A percentile compares a stretch with the other conserved stretches of the same genome.
Evolutionary conservation across 2,888 invertebrate species (phyloP).

Genomic region (Empis stercorea): DNA sequence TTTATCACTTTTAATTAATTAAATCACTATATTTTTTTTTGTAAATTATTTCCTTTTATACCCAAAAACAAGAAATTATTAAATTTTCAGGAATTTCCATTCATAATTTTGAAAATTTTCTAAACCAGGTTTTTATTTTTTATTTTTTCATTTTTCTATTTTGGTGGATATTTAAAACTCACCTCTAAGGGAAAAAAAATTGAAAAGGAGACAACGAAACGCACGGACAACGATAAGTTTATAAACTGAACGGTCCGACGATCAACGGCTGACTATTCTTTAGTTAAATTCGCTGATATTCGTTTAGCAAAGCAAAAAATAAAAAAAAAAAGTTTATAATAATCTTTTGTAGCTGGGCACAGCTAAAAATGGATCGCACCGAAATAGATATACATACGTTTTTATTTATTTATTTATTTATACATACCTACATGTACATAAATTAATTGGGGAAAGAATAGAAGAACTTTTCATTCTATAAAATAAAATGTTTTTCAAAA

Average conservation of each 20-base stretch:
- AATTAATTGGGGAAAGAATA: too few relatives aligned
- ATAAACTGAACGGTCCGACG: slow-evolving; percentile 38
- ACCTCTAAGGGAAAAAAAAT: slow-evolving; percentile 36
- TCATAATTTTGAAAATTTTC: neutral
- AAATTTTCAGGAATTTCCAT: too few relatives aligned
- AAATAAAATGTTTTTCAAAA: too few relatives aligned
- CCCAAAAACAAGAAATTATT: too few relatives aligned
- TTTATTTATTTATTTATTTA: neutral
- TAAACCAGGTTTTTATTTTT: slow-evolving; percentile 5
- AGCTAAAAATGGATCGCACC: slow-evolving; percentile 32
- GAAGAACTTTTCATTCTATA: too few relatives aligned
- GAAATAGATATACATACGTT: slow-evolving; percentile 29
- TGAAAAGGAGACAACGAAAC: slow-evolving; percentile 33
- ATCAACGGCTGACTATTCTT: slow-evolving; percentile 39
- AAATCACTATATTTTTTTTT: neutral
- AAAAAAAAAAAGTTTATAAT: neutral
- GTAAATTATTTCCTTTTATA: too few relatives aligned
- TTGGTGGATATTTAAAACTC: slow-evolving; percentile 23
- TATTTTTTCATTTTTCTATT: slow-evolving; percentile 1
- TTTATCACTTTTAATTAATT: neutral
- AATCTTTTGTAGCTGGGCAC: slow-evolving; percentile 29
- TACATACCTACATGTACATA: too few relatives aligned
- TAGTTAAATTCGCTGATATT: slow-evolving; percentile 14
- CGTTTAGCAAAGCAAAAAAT: neutral
- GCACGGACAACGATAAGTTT: slow-evolving; percentile 34